Conservation (phyloP, 2,113 vertebrate genomes). For the Paralichthys olivaceus region DNA sequence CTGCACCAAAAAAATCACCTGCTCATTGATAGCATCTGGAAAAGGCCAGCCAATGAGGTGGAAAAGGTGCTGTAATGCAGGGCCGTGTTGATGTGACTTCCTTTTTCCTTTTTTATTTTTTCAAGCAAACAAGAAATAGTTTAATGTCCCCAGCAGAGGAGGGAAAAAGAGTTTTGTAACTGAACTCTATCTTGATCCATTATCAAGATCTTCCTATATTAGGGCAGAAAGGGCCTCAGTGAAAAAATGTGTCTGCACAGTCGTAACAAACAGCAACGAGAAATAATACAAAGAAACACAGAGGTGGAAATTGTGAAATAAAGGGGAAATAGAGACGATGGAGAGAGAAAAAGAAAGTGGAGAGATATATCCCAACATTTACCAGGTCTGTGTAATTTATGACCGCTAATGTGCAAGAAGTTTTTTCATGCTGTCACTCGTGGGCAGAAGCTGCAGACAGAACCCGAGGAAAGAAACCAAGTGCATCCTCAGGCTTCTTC, state of each 20-base stretch:
- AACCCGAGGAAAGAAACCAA: slow-evolving; percentile 15
- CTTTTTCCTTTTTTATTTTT: not conserved
- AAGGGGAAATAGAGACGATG: slow-evolving; percentile 3
- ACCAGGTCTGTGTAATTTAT: slow-evolving; percentile 18
- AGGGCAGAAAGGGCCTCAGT: slow-evolving; percentile 22
- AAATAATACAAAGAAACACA: slow-evolving; percentile 27
- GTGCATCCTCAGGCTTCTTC: slow-evolving; percentile 14
- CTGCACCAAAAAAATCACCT: slow-evolving; percentile 70
- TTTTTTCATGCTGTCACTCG: slow-evolving; percentile 22
- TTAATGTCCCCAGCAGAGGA: slow-evolving; percentile 47
- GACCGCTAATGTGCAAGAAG: slow-evolving; percentile 28
- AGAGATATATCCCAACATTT: slow-evolving; percentile 23
- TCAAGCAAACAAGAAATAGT: slow-evolving; percentile 27
- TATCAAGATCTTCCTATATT: slow-evolving; percentile 57
- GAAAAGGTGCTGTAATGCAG: slow-evolving; percentile 61
- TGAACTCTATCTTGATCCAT: slow-evolving; percentile 50
- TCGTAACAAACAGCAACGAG: slow-evolving; percentile 17
- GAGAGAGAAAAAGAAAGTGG: not conserved
- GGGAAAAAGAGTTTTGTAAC: slow-evolving; percentile 53
- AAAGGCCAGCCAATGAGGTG: slow-evolving; percentile 61
- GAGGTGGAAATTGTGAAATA: not conserved
- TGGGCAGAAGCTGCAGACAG: slow-evolving; percentile 27
- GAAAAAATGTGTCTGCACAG: slow-evolving; percentile 27
- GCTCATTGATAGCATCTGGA: slow-evolving; percentile 67
- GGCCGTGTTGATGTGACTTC: slow-evolving; percentile 24